A percentile compares a stretch with the other conserved stretches of the same genome.
These are phyloP conservation scores for Tricholaema leucomelas DNA, from an alignment of 2,113 vertebrate species.

Conservation along the genomic window DNA sequence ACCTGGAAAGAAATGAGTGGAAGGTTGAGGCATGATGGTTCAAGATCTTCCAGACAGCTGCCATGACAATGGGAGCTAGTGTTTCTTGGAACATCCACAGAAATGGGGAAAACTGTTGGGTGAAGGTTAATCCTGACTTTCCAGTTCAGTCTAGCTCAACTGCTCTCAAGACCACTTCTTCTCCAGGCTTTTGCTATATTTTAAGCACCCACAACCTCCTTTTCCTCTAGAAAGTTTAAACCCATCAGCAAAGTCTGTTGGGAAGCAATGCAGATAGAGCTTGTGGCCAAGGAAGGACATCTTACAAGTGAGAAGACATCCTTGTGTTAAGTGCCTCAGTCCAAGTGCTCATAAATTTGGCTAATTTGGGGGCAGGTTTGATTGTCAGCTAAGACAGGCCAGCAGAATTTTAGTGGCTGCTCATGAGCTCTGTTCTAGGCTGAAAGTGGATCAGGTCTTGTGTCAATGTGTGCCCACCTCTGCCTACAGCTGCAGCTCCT, in stretches of 20 bases:
- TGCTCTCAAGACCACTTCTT: background rate
- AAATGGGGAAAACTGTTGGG: background rate
- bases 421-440: background rate
- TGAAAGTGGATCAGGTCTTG: accelerated
- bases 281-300: background rate
- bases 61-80: background rate
- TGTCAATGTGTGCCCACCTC: background rate
- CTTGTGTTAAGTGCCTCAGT: background rate
- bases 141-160: background rate
- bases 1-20: background rate
- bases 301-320: background rate
- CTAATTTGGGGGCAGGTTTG: background rate
- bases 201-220: background rate
- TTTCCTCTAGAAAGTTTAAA: background rate
- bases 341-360: background rate
- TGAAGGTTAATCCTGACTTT: background rate
- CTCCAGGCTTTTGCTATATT: background rate
- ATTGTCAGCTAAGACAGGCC: background rate
- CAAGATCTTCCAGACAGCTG: background rate
- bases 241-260: background rate
- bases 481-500: background rate
- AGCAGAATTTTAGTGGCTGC: background rate
- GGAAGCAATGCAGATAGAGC: accelerated
- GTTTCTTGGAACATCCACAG: background rate
- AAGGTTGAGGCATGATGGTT: background rate